These are phyloP conservation scores for Salvelinus alpinus DNA, from an alignment of 2,113 vertebrate species.

Conservation along the genomic window DNA sequence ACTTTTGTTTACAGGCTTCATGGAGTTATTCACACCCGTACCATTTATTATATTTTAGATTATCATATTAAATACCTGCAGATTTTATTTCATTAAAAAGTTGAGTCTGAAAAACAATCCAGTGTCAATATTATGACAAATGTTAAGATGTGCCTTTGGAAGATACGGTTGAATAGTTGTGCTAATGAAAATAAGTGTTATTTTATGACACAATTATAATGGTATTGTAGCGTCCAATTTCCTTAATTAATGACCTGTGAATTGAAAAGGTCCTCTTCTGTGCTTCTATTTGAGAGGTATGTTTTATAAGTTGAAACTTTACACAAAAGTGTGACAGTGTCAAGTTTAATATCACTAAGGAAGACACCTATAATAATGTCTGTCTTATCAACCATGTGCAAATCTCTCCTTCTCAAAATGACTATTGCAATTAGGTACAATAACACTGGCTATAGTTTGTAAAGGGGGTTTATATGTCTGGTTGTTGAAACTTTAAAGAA, in stretches of 20 bases:
- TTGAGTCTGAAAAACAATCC: background rate
- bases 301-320: too few relatives aligned
- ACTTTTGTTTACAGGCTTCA: constrained; percentile 67
- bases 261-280: too few relatives aligned
- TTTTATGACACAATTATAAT: background rate
- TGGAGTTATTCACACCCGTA: constrained; percentile 60
- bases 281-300: too few relatives aligned
- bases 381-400: background rate
- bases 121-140: background rate
- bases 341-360: background rate
- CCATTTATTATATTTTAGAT: constrained; percentile 72
- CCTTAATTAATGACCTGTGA: too few relatives aligned
- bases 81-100: background rate
- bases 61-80: constrained; percentile 70
- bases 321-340: too few relatives aligned
- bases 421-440: background rate
- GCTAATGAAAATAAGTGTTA: background rate
- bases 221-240: too few relatives aligned
- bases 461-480: background rate
- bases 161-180: background rate
- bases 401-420: background rate
- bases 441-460: background rate
- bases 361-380: background rate
- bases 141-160: background rate
- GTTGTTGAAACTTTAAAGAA: too few relatives aligned